Base-by-base conservation (phyloP, 2,888 invertebrate genomes). In the Philonicus albiceps region DNA sequence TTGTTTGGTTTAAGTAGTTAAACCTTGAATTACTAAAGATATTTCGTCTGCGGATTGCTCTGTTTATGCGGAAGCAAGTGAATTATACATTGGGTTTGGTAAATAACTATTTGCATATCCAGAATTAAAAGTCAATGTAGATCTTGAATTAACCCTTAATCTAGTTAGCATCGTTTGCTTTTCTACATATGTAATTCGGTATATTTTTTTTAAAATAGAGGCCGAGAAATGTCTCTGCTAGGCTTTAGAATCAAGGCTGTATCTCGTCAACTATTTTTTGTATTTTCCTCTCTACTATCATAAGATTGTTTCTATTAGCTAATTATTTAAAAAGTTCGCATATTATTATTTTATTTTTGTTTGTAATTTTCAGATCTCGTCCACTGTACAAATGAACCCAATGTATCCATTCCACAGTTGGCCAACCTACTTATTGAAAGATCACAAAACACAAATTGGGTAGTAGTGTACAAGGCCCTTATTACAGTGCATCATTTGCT, bases 361-460 rank as follows among this genome's bases (percentile, higher is more conserved):
- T 40, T 22, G 5, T 8, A 4, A 90, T 88, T 96, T 96, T 43
- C 96, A 99, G 99, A 99, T 95, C 95, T 99, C 93, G 96, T 99
- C 91, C 99, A 99, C 93, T 99, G 99, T 94, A 99, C 99, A 92
- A 98, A 99, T 93, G 99, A 99, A 94, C 99, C 99, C 88, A 99
- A 99, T 93, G 99, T 99, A 88, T 99, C 99, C 89, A 99, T 99
- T 93, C 99, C 99, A 90, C 98, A 99, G 93, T 94, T 99, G 93
- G 99, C 99, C 88, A 99, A 99, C 94, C 94, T 99, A 91, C 95
- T 99, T 91, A 98, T 99, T 91, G 99, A 99, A 93, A 94, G 99
- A 91, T 98, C 99, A 89, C 99, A 99, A 93, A 98, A 98, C 93
- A 95, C 97, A 90, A 98, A 97, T 93, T 99, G 99, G 99, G 97